Conservation (phyloP, 2,888 invertebrate genomes). For the Caenorhabditis becei region DNA sequence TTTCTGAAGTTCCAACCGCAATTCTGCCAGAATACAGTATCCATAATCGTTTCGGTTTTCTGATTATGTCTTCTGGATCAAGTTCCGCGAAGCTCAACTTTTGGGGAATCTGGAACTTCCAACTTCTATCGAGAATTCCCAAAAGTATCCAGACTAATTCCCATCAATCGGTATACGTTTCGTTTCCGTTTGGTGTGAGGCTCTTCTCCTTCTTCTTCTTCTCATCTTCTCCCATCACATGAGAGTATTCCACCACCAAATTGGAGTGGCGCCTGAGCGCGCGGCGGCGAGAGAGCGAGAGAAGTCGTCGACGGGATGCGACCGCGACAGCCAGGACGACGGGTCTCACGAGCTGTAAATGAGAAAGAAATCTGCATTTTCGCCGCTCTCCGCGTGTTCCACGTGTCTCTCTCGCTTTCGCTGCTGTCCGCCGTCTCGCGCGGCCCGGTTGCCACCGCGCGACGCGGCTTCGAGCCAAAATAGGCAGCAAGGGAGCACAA, state of each 20-base stretch:
- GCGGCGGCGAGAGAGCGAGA: not conserved
- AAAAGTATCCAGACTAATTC: not conserved
- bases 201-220: not conserved
- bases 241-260: slow-evolving; percentile 10
- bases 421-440: not conserved
- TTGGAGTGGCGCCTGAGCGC: slow-evolving; percentile 2
- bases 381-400: slow-evolving; percentile 11
- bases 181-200: slow-evolving; percentile 1
- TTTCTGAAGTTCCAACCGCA: too few species aligned
- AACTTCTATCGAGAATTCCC: too few species aligned
- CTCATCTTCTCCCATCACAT: not conserved
- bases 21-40: too few species aligned
- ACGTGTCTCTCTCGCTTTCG: slow-evolving; percentile 4
- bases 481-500: slow-evolving; percentile 8
- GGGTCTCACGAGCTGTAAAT: slow-evolving; percentile 43
- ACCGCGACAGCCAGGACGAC: not conserved
- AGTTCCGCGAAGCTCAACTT: too few species aligned
- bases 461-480: slow-evolving; percentile 30
- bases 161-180: slow-evolving; percentile 13
- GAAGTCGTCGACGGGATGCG: not conserved
- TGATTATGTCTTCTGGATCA: too few species aligned
- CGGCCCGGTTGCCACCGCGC: not conserved
- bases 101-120: too few species aligned
- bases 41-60: too few species aligned
- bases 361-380: slow-evolving; percentile 38